Evolutionary conservation across 1,140 invertebrate genomes (phyloP).

Genomic region (Drosophila baimaii): DNA sequence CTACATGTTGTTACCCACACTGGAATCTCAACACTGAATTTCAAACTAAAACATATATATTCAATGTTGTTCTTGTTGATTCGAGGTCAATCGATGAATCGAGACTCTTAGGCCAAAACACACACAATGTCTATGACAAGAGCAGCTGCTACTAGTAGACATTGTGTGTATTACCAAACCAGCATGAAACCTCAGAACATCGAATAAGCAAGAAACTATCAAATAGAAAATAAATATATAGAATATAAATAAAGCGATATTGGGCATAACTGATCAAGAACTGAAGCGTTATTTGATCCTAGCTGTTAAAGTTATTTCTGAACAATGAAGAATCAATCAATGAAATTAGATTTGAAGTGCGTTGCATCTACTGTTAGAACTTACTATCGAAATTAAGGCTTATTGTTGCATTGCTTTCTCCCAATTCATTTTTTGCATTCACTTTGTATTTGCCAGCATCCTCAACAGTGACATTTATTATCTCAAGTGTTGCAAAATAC

Average conservation of each 20-base stretch:
- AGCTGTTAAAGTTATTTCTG: conserved; percentile 7
- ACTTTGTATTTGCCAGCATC: conserved; percentile 99
- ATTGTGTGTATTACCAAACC: neutral
- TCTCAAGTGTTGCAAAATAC: conserved; percentile 96
- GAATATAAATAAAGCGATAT: neutral
- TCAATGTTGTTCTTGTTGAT: neutral
- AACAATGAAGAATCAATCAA: conserved; percentile 6
- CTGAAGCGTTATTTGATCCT: conserved; percentile 11
- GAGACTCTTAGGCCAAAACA: too few species aligned
- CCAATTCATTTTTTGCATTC: conserved; percentile 97
- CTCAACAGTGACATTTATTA: conserved; percentile 97
- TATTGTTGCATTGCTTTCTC: conserved; percentile 97
- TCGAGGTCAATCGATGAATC: too few species aligned
- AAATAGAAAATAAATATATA: neutral
- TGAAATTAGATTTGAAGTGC: neutral
- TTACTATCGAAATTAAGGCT: conserved; percentile 99
- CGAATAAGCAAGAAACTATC: neutral
- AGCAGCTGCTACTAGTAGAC: neutral
- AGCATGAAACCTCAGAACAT: neutral
- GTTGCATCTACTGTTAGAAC: conserved; percentile 84
- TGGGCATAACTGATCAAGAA: neutral
- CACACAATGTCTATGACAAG: too few species aligned
- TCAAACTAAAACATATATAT: neutral
- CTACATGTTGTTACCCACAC: neutral
- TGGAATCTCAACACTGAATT: neutral